phyloP scores from a whole-genome alignment of 1,140 invertebrate genomes.

The Latrodectus geometricus region DNA sequence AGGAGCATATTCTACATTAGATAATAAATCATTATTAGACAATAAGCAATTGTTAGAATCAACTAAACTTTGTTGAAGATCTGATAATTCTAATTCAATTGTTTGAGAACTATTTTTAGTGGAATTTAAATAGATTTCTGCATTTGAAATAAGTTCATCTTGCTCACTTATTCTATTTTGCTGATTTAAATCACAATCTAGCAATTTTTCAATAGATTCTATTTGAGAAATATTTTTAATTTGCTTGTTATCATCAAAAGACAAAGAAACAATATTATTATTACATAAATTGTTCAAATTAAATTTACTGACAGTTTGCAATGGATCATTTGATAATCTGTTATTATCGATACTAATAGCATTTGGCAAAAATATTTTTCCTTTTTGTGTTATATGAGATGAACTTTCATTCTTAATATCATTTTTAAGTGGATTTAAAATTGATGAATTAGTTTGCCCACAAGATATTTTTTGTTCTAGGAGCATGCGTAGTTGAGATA shows the following conservation, averaged over 20 bases:
- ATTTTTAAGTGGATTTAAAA: neutral
- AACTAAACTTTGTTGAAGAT: conserved; percentile 20
- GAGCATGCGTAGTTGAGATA: conserved; percentile 79
- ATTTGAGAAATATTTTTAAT: conserved; percentile 24
- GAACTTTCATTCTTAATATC: neutral
- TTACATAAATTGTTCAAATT: conserved; percentile 22
- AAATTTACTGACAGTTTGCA: neutral
- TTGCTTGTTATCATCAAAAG: conserved; percentile 13
- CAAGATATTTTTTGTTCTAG: conserved; percentile 76
- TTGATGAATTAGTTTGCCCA: neutral
- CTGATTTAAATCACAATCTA: neutral
- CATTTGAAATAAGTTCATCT: conserved; percentile 13
- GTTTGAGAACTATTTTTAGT: conserved; percentile 14
- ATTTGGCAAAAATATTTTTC: neutral
- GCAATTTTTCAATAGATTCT: conserved; percentile 12
- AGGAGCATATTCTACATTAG: neutral
- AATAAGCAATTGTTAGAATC: conserved; percentile 12
- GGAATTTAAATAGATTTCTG: conserved; percentile 45
- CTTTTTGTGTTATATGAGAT: neutral
- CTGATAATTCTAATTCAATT: conserved; percentile 24
- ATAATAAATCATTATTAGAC: neutral
- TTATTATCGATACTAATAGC: neutral
- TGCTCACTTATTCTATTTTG: neutral
- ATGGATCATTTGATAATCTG: neutral
- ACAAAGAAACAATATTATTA: neutral